phyloP scores from a whole-genome alignment of 2,888 invertebrate species.

The Camptogramma bilineatum region DNA sequence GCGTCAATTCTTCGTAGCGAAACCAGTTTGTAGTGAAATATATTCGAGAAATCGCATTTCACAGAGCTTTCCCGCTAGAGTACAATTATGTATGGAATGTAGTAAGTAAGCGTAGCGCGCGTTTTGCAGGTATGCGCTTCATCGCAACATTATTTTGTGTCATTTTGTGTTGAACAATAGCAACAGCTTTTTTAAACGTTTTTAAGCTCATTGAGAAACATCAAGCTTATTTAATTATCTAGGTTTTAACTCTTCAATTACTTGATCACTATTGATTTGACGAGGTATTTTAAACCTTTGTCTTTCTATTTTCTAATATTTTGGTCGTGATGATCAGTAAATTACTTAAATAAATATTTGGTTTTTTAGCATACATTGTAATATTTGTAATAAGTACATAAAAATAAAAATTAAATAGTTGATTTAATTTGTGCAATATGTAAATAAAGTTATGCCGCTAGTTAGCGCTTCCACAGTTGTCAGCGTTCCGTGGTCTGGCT shows the following conservation, averaged over 20 bases:
- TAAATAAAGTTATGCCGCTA: constrained; percentile 22
- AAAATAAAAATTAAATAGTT: background rate
- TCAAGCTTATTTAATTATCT: no score
- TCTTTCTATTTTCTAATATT: no score
- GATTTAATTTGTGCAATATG: background rate
- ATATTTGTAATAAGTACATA: background rate
- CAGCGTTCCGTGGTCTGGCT: constrained; percentile 25
- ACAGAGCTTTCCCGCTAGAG: constrained; percentile 13
- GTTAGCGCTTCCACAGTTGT: constrained; percentile 20
- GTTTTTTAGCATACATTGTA: no score
- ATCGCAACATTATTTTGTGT: constrained; percentile 1
- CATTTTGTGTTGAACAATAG: no score
- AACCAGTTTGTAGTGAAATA: constrained; percentile 39
- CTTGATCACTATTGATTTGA: no score
- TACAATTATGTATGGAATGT: background rate
- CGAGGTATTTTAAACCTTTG: no score
- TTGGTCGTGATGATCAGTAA: no score
- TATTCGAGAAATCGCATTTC: constrained; percentile 38
- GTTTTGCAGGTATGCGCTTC: background rate
- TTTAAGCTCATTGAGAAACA: no score
- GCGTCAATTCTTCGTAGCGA: constrained; percentile 28
- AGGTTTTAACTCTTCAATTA: no score
- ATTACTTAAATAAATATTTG: no score
- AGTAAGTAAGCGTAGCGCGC: background rate
- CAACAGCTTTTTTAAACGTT: no score